Percentiles rank a stretch among this genome's conserved stretches.
Conservation (phyloP, 1,140 invertebrate genomes). For the Thalassaphorura encarpata region DNA sequence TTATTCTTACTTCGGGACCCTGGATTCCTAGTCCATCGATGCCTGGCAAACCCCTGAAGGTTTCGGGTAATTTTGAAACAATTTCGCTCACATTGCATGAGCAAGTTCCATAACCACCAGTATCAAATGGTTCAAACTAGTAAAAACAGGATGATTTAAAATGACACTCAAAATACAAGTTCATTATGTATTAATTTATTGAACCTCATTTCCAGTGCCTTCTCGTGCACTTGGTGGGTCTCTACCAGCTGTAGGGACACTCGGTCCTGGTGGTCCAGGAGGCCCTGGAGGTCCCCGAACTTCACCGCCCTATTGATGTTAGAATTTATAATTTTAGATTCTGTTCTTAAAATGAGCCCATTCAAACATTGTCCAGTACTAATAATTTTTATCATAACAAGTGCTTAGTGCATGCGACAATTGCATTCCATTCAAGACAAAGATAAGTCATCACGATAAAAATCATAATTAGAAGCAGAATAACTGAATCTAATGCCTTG, state of each 20-base stretch:
- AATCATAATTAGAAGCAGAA: too few species aligned
- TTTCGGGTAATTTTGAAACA: slow-evolving; percentile 23
- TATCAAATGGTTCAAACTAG: slow-evolving; percentile 21
- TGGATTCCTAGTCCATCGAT: not conserved
- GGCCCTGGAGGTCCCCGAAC: slow-evolving; percentile 60
- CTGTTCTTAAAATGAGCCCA: too few species aligned
- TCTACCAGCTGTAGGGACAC: too few species aligned
- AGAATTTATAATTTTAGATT: too few species aligned
- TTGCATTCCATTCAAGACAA: not conserved
- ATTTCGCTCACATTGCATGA: slow-evolving; percentile 29
- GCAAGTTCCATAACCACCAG: slow-evolving; percentile 17
- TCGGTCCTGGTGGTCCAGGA: slow-evolving; percentile 39
- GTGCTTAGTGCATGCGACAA: not conserved
- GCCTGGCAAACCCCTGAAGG: slow-evolving; percentile 22
- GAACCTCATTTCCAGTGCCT: too few species aligned
- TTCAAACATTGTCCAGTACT: too few species aligned
- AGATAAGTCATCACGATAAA: too few species aligned
- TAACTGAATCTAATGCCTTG: too few species aligned
- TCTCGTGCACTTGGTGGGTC: too few species aligned
- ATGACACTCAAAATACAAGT: too few species aligned
- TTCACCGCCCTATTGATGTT: slow-evolving; percentile 46
- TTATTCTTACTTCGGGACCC: not conserved
- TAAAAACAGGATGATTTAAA: not conserved
- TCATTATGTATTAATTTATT: too few species aligned
- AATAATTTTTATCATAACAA: too few species aligned